A percentile compares a stretch with the other conserved stretches of the same genome.
Conservation (phyloP, 2,113 vertebrate species). For the Oxyruncus cristatus region DNA sequence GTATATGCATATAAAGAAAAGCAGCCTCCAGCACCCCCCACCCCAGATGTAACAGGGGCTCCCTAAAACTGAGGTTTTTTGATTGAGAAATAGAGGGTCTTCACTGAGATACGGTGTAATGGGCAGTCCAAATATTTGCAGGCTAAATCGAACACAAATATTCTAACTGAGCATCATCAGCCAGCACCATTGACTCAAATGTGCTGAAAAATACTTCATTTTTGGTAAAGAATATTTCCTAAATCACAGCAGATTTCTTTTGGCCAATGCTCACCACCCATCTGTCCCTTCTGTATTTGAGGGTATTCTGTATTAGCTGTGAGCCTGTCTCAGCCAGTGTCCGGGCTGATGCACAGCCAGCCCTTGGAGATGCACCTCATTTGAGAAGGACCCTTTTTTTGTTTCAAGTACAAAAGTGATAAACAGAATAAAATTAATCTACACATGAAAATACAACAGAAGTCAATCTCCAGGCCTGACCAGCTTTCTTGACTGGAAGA, state of each 20-base stretch:
- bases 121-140: background rate
- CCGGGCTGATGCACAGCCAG: rapidly evolving
- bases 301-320: background rate
- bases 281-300: background rate
- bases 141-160: background rate
- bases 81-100: background rate
- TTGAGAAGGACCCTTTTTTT: background rate
- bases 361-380: background rate
- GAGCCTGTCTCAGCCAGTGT: background rate
- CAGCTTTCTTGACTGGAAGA: constrained; percentile 49
- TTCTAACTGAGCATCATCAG: background rate
- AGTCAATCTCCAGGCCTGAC: constrained; percentile 35
- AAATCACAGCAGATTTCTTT: background rate
- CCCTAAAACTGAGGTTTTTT: background rate
- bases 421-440: constrained; percentile 63
- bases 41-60: background rate
- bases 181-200: background rate
- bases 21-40: background rate
- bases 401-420: constrained; percentile 49
- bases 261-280: background rate
- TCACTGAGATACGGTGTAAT: background rate
- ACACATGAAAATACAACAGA: constrained; percentile 58
- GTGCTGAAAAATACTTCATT: background rate
- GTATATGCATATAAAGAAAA: background rate
- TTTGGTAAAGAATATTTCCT: background rate